Conservation (phyloP, 1,140 invertebrate species). For the Bombus waltoni region DNA sequence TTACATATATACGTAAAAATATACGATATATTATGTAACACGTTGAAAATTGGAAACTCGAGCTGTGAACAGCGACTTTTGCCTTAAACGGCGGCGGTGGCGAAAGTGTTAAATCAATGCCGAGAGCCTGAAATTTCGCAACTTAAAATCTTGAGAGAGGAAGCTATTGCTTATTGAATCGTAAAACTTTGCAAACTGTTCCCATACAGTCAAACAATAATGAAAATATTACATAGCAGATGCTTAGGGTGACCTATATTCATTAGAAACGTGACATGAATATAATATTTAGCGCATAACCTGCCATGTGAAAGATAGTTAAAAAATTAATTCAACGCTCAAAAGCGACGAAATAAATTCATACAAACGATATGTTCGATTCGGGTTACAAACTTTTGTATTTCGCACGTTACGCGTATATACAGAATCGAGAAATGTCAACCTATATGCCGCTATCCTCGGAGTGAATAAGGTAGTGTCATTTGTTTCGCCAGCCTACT, state of each 20-base stretch:
- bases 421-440: neutral
- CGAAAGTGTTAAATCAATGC: too few species aligned
- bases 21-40: too few species aligned
- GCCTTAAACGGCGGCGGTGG: too few species aligned
- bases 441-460: neutral
- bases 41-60: too few species aligned
- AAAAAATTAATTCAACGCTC: neutral
- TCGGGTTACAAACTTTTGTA: neutral
- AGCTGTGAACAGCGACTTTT: too few species aligned
- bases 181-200: neutral
- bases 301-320: neutral
- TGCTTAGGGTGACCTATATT: neutral
- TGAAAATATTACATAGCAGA: neutral
- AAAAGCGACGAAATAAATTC: neutral
- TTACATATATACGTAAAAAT: too few species aligned
- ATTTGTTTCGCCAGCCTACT: neutral
- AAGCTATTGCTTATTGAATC: neutral
- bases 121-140: too few species aligned
- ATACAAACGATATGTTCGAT: neutral
- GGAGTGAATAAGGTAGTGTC: neutral
- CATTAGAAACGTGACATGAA: neutral
- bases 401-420: neutral
- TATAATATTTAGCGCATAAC: neutral
- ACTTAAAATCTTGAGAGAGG: too few species aligned
- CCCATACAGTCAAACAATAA: neutral